phyloP scores from a whole-genome alignment of 2,797 vertebrate genomes.

The Hoplostethus mediterraneus region DNA sequence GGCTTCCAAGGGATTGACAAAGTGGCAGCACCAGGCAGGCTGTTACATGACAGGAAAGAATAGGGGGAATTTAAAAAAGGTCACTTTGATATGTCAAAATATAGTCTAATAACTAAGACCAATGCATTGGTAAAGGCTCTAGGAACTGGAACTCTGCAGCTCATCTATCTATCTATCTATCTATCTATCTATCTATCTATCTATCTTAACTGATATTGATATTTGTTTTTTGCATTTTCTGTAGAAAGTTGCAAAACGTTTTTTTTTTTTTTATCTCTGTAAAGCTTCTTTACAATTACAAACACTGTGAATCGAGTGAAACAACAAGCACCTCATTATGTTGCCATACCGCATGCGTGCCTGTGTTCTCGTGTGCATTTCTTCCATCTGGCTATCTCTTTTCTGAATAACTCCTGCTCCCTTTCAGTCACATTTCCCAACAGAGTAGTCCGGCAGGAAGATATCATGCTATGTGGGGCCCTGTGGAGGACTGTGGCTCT shows the following conservation, averaged over 20 bases:
- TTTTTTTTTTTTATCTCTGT: no score
- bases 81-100: conserved; percentile 23
- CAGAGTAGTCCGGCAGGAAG: conserved; percentile 17
- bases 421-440: conserved; percentile 30
- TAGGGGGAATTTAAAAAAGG: conserved; percentile 7
- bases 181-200: no score
- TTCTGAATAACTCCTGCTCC: conserved; percentile 25
- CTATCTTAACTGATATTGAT: no score
- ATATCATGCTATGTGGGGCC: conserved; percentile 28
- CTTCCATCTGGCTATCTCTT: conserved; percentile 21
- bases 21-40: conserved; percentile 22
- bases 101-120: conserved; percentile 17
- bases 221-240: not conserved
- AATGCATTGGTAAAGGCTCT: conserved; percentile 4
- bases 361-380: conserved; percentile 3
- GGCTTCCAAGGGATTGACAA: conserved; percentile 33
- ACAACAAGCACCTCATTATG: not conserved
- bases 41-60: conserved; percentile 38
- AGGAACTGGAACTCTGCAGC: conserved; percentile 20
- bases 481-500: conserved; percentile 27
- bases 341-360: not conserved
- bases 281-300: no score
- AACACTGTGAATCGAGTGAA: not conserved
- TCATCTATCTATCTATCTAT: not conserved
- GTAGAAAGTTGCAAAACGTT: not conserved